These are phyloP conservation scores for Melieria omissa DNA, from an alignment of 2,888 invertebrate genomes.

Conservation along the genomic window DNA sequence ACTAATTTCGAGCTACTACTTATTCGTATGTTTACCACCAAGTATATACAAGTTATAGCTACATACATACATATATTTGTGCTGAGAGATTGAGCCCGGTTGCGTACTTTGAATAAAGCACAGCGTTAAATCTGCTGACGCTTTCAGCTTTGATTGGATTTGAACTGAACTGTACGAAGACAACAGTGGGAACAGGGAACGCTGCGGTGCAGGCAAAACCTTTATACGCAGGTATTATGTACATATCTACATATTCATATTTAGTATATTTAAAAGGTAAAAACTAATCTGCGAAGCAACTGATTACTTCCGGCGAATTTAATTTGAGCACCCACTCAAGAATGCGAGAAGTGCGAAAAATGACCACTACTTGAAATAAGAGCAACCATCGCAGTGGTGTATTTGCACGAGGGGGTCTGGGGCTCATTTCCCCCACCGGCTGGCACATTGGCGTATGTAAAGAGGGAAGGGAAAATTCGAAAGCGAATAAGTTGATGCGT, in stretches of 20 bases:
- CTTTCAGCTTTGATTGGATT: too few relatives aligned
- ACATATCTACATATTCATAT: background rate
- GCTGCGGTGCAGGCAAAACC: too few relatives aligned
- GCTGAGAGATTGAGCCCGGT: too few relatives aligned
- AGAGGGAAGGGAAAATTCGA: conserved; percentile 13
- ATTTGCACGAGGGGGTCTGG: too few relatives aligned
- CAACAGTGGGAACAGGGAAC: too few relatives aligned
- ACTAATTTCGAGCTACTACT: too few relatives aligned
- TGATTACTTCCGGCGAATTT: conserved; percentile 55
- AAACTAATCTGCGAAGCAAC: conserved; percentile 49
- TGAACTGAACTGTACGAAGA: too few relatives aligned
- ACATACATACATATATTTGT: background rate
- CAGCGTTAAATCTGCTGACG: too few relatives aligned
- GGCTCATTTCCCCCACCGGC: conserved; percentile 11
- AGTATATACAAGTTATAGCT: background rate
- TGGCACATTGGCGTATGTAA: conserved; percentile 6
- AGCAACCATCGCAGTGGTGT: too few relatives aligned
- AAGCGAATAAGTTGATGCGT: conserved; percentile 25
- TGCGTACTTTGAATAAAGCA: too few relatives aligned
- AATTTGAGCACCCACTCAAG: conserved; percentile 55
- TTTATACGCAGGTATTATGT: background rate
- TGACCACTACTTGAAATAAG: too few relatives aligned
- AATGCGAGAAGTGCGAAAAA: background rate
- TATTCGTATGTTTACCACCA: background rate
- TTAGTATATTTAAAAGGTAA: conserved; percentile 19